Evolutionary conservation across 2,113 vertebrate genomes (phyloP).

Genomic region (Oceanites oceanicus): DNA sequence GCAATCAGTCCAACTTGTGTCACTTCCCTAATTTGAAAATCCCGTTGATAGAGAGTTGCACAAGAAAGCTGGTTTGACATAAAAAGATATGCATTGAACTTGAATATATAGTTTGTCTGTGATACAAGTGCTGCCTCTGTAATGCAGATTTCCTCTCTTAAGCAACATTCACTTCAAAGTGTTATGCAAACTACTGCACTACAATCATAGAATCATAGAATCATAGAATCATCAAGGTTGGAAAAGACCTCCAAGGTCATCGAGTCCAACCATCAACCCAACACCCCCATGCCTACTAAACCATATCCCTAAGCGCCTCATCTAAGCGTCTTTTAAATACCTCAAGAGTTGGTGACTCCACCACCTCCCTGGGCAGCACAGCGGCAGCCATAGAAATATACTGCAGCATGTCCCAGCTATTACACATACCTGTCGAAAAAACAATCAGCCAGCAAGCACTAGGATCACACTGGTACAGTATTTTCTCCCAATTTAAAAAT

Average conservation of each 20-base stretch:
- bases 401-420: background rate
- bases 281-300: too few species aligned
- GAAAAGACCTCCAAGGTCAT: too few species aligned
- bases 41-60: background rate
- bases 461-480: background rate
- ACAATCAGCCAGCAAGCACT: background rate
- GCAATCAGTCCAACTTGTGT: background rate
- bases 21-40: background rate
- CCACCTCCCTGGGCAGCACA: too few species aligned
- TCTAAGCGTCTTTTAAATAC: too few species aligned
- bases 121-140: background rate
- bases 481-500: background rate
- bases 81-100: background rate
- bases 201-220: too few species aligned
- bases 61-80: background rate
- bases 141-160: background rate
- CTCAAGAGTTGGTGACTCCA: too few species aligned
- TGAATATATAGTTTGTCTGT: background rate
- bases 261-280: too few species aligned
- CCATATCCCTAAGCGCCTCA: too few species aligned
- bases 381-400: background rate
- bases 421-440: background rate
- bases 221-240: too few species aligned
- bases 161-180: background rate
- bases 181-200: background rate